Evolutionary conservation across 1,140 invertebrate species (phyloP), one percentile per base, ranked within the genome.

Genomic region (Drosophila mayri): DNA sequence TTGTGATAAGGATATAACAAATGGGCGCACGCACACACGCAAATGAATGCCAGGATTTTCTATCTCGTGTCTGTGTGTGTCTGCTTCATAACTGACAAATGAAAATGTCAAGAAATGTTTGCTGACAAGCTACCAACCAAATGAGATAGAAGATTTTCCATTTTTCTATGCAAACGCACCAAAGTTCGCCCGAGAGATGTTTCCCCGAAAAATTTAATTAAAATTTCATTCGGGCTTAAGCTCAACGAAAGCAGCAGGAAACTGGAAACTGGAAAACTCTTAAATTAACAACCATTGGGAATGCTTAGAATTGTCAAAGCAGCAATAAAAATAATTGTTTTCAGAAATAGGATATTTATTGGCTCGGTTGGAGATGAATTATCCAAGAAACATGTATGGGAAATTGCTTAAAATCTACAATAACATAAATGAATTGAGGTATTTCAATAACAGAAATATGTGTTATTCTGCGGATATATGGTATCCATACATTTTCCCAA

Each of bases 71-170:
- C 41, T 58, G 46, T 54, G 28, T 30, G 28, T 25, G 35, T 61
- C 55, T 68, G 67, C 63, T 84, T 84, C 84, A 88, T 90, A 90
- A 84, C 85, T 90, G 84, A 88, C 85, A 88, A 88, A 88, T 88
- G 84, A 88, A 88, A 88, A 90, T 88, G 84, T 88, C 84, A 87
- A 88, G 88, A 88, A 84, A 82, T 66, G 68, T 47, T 58, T 78
- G 73, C 65, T 83, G 81, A 74, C 75, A 76, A 73, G 78, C 46
- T 50, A 32, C 49, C 46, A 77, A 50, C 55, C 61, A 86, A 86
- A 86, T 87, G 72, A 70, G 80, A 81, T 81, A 72, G 80, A 84
- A 90, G 65, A 75, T 78, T 64, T 79, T 35, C 52, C 61, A 59
- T 76, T 61, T 72, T 59, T 75, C 46, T 43, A 40, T 25, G 20